Percentiles rank a stretch among this genome's conserved stretches.
Conservation (phyloP, 2,797 vertebrate species). For the Notolepis coatsorum region DNA sequence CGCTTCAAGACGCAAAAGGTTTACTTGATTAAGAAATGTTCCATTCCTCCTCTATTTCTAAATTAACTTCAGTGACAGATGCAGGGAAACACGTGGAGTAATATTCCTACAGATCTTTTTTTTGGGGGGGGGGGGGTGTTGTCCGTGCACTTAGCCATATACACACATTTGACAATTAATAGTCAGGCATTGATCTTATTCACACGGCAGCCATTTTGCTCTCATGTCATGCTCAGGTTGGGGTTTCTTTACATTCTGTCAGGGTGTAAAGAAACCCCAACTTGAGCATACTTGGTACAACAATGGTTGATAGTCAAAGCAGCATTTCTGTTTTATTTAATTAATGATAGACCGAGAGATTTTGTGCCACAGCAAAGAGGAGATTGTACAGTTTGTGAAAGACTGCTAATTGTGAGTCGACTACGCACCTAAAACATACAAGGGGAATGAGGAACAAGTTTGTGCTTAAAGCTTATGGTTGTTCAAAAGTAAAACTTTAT, state of each 20-base stretch:
- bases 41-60: constrained; percentile 38
- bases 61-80: constrained; percentile 32
- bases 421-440: constrained; percentile 40
- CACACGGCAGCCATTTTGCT: too few relatives aligned
- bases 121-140: too few relatives aligned
- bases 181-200: constrained; percentile 39
- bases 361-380: constrained; percentile 54
- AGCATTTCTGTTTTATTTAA: constrained; percentile 52
- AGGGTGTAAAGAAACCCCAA: constrained; percentile 5
- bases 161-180: constrained; percentile 45
- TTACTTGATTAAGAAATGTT: constrained; percentile 42
- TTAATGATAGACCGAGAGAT: constrained; percentile 44
- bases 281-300: constrained; percentile 49
- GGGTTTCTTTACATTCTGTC: background rate
- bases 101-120: constrained; percentile 50
- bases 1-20: constrained; percentile 42
- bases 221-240: too few relatives aligned
- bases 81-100: constrained; percentile 27
- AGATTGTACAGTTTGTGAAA: constrained; percentile 51
- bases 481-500: constrained; percentile 56
- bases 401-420: constrained; percentile 48
- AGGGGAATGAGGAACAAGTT: constrained; percentile 45
- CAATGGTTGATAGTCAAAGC: constrained; percentile 58
- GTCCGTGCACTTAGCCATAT: constrained; percentile 55
- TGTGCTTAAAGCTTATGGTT: constrained; percentile 65